These are phyloP conservation scores for Drosophila albomicans DNA, from an alignment of 1,140 invertebrate genomes.

Conservation along the genomic window DNA sequence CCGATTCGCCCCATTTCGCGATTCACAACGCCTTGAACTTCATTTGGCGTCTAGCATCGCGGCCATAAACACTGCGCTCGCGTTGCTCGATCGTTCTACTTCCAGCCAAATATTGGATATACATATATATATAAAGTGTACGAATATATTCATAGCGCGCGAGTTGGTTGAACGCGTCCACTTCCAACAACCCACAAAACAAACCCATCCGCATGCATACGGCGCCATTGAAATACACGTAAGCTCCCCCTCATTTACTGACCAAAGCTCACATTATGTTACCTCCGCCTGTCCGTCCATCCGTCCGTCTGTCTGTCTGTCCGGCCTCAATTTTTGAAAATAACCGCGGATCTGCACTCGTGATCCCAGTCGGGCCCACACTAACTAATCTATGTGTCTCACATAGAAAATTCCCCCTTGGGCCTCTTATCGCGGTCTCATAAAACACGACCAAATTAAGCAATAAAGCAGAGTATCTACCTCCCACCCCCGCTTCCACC, in stretches of 20 bases:
- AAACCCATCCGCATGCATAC: conserved; percentile 67
- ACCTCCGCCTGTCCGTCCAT: neutral
- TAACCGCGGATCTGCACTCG: conserved; percentile 10
- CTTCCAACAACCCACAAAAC: too few species aligned
- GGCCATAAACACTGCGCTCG: conserved; percentile 61
- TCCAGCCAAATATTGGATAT: neutral
- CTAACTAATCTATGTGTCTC: conserved; percentile 51
- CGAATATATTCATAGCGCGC: too few species aligned
- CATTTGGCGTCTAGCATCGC: conserved; percentile 73
- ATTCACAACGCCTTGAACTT: conserved; percentile 73
- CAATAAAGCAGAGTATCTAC: conserved; percentile 35
- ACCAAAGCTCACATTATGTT: neutral
- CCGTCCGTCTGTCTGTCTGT: neutral
- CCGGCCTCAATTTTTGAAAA: neutral
- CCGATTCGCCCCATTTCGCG: conserved; percentile 7
- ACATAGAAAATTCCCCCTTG: conserved; percentile 34
- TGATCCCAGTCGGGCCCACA: conserved; percentile 49
- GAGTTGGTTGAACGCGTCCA: neutral
- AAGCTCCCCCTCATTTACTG: conserved; percentile 40
- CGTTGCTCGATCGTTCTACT: neutral
- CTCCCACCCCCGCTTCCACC: too few species aligned
- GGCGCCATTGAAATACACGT: conserved; percentile 70
- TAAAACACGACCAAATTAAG: conserved; percentile 48
- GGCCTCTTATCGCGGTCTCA: conserved; percentile 41
- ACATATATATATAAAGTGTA: neutral